Percentiles rank a stretch among this genome's conserved stretches.
These are phyloP conservation scores for Nudaria mundana DNA, from an alignment of 2,888 invertebrate species.

Conservation along the genomic window DNA sequence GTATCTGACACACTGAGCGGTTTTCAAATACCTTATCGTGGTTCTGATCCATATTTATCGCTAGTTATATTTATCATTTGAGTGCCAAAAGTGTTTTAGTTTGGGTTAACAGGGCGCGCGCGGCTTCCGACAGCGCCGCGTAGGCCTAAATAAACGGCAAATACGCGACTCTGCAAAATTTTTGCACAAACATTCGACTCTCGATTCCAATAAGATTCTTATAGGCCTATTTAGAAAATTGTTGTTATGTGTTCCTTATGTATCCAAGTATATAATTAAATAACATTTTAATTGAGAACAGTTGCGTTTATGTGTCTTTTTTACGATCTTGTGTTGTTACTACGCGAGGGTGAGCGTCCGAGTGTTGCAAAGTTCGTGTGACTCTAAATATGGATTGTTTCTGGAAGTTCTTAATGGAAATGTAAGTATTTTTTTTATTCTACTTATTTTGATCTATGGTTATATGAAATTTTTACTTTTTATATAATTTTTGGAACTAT, in stretches of 20 bases:
- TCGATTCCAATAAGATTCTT: conserved; percentile 72
- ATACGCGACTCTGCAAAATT: conserved; percentile 52
- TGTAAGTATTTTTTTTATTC: conserved; percentile 51
- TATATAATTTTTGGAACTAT: conserved; percentile 11
- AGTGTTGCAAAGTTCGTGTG: conserved; percentile 28
- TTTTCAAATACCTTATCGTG: conserved; percentile 50
- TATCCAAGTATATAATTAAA: conserved; percentile 42
- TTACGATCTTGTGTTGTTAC: conserved; percentile 48
- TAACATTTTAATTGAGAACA: conserved; percentile 39
- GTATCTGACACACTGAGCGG: conserved; percentile 18
- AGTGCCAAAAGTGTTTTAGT: conserved; percentile 32
- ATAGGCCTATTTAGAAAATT: conserved; percentile 71
- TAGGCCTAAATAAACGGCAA: conserved; percentile 68
- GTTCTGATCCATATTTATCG: conserved; percentile 36
- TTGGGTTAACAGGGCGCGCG: conserved; percentile 39
- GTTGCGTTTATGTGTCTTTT: conserved; percentile 39
- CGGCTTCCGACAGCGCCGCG: conserved; percentile 12
- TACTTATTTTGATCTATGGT: conserved; percentile 13
- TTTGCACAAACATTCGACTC: conserved; percentile 55
- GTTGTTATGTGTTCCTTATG: conserved; percentile 32
- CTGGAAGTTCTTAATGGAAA: conserved; percentile 20
- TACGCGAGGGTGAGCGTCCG: conserved; percentile 33
- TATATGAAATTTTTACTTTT: conserved; percentile 8
- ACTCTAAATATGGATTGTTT: conserved; percentile 39
- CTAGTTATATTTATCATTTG: conserved; percentile 38